A percentile compares a stretch with the other conserved stretches of the same genome.
Evolutionary conservation across 2,888 invertebrate species (phyloP).

Genomic region (Malthinus seriepunctatus): DNA sequence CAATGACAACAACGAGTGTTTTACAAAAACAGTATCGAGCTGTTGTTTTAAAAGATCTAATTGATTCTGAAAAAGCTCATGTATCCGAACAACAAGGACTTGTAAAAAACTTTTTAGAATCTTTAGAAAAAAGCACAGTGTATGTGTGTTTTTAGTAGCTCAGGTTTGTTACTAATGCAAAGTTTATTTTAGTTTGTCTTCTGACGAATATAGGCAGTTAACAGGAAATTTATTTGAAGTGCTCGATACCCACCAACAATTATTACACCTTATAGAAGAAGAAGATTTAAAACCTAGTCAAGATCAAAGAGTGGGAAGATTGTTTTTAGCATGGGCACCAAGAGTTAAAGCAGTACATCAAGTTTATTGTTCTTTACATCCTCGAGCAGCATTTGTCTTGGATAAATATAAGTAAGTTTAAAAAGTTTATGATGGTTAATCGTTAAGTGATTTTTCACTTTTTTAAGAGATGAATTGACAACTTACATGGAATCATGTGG

Average conservation of each 20-base stretch:
- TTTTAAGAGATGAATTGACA: conserved; percentile 76
- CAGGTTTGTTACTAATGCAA: no score
- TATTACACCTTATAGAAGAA: conserved; percentile 78
- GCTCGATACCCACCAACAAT: conserved; percentile 80
- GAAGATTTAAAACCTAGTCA: conserved; percentile 71
- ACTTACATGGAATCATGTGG: conserved; percentile 88
- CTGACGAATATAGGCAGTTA: conserved; percentile 84
- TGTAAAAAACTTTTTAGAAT: conserved; percentile 82
- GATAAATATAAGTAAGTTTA: conserved; percentile 84
- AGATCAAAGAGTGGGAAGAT: conserved; percentile 87
- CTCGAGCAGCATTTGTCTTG: conserved; percentile 89
- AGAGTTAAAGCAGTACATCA: conserved; percentile 83
- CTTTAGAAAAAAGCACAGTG: conserved; percentile 86
- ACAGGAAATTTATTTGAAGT: conserved; percentile 90
- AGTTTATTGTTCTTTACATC: conserved; percentile 91
- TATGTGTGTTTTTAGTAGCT: conserved; percentile 59
- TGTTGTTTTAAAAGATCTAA: conserved; percentile 85
- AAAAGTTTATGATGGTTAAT: not conserved
- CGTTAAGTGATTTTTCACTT: not conserved
- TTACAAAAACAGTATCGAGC: conserved; percentile 77
- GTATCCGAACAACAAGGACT: conserved; percentile 87
- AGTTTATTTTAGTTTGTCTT: conserved; percentile 67
- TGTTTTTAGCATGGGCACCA: conserved; percentile 85
- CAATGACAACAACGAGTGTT: conserved; percentile 65
- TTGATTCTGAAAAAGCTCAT: conserved; percentile 91